Percentiles rank a stretch among this genome's conserved stretches.
Evolutionary conservation across 2,113 vertebrate species (phyloP).

Genomic region (Rhinolophus sinicus): DNA sequence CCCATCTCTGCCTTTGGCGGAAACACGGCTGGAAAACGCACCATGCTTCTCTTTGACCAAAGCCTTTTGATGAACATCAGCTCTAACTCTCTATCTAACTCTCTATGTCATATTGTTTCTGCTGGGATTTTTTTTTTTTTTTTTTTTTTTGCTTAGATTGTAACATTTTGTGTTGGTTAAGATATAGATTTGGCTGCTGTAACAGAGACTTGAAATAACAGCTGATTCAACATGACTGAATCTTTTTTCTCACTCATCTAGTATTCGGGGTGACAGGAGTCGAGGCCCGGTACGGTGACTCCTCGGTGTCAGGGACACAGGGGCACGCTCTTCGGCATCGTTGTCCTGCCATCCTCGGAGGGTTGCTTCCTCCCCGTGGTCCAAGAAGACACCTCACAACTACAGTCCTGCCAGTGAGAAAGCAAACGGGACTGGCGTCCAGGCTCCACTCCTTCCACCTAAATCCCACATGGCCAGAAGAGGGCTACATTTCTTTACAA

Average conservation of each 20-base stretch:
- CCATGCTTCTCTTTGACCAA: background rate
- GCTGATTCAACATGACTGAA: background rate
- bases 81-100: background rate
- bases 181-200: background rate
- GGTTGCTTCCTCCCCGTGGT: background rate
- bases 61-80: background rate
- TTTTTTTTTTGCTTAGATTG: background rate
- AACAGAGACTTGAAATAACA: background rate
- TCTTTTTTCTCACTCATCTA: background rate
- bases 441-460: background rate
- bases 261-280: background rate
- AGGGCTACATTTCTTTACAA: background rate
- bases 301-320: fast-evolving
- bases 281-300: fast-evolving
- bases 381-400: too few species aligned
- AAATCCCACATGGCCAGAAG: background rate
- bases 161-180: background rate
- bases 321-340: fast-evolving
- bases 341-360: too few species aligned
- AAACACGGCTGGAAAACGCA: background rate
- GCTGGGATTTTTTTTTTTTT: background rate
- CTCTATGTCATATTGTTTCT: background rate
- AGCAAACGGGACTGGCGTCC: fast-evolving
- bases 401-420: background rate
- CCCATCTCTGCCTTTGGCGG: background rate